Evolutionary conservation across 1,140 invertebrate species (phyloP), one percentile per base, ranked within the genome.

Genomic region (Dolichoris vasculosae): DNA sequence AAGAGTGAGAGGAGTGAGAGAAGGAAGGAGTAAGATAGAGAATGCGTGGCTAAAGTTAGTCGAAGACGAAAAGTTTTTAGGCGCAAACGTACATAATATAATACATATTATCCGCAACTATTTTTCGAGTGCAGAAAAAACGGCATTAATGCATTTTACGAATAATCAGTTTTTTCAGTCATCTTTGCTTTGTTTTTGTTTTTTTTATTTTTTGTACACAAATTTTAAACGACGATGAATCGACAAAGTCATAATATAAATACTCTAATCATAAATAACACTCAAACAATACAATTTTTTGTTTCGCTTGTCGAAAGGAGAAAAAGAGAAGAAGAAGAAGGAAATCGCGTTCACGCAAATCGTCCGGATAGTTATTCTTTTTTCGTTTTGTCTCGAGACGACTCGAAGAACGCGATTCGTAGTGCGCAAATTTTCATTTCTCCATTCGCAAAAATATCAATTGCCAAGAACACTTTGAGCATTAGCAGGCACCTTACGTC

Each of bases 401-500:
- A 67, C 30, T 30, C 26, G 11, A 32, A n/a, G 69, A 35, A 43
- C 69, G 30, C 38, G 17, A 73, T 73, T 26, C 35, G 20, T 46
- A n/a, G 71, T 20, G 38, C 40, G 43, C 71, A 26, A 7, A 46
- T 75, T 48, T n/a, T 30, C 17, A 38, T 38, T 69, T 69, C 67
- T 69, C 67, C 35, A 32, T 30, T 46, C 76, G 51, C 48, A 38
- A 63, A 46, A 63, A 40, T 63, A 82, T 86, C 46, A 67, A 76
- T 90, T 89, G 89, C 89, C 89, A 90, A 91, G 88, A 91, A 92
- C 87, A 90, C 89, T 89, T 91, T 90, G 90, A 92, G 89, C 91
- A 92, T 92, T 91, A 91, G 90, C 91, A 92, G 91, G 90, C 90
- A 89, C 89, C 90, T 92, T 92, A 91, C 84, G 84, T 89, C 88